phyloP scores from a whole-genome alignment of 2,113 vertebrate species.

The Lanius ludovicianus region DNA sequence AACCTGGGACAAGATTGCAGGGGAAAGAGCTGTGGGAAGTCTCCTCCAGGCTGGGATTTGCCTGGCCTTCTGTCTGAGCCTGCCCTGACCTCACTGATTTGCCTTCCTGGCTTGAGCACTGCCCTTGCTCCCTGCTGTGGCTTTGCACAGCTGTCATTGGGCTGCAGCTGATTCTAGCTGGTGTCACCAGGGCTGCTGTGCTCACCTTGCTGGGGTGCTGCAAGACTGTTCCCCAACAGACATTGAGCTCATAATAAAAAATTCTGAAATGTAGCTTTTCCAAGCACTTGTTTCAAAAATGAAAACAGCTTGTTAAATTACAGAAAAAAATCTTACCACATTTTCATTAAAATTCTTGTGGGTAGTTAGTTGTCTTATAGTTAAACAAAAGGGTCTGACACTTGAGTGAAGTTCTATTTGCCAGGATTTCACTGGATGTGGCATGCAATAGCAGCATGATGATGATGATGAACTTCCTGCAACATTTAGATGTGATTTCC shows the following conservation, averaged over 20 bases:
- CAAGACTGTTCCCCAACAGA: not conserved
- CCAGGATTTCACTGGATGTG: not conserved
- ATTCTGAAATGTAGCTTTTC: not conserved
- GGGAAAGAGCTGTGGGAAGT: not conserved
- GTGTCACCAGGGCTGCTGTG: not conserved
- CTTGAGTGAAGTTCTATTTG: not conserved
- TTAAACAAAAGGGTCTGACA: not conserved
- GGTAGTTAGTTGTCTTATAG: not conserved
- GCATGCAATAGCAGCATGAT: not conserved
- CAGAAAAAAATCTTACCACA: not conserved
- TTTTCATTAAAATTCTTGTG: not conserved
- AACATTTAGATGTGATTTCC: not conserved
- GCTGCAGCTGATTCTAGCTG: not conserved
- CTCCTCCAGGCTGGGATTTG: not conserved
- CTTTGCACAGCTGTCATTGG: fast-evolving
- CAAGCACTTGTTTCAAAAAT: not conserved
- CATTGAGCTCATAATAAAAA: not conserved
- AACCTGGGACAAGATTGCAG: not conserved
- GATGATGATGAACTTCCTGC: not conserved
- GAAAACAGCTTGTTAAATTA: not conserved
- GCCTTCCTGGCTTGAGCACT: not conserved
- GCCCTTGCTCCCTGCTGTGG: too few species aligned
- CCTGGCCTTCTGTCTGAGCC: not conserved
- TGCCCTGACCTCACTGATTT: not conserved
- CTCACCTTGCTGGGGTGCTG: not conserved